Evolutionary conservation across 2,113 vertebrate species (phyloP).

Genomic region (Shinisaurus crocodilurus): DNA sequence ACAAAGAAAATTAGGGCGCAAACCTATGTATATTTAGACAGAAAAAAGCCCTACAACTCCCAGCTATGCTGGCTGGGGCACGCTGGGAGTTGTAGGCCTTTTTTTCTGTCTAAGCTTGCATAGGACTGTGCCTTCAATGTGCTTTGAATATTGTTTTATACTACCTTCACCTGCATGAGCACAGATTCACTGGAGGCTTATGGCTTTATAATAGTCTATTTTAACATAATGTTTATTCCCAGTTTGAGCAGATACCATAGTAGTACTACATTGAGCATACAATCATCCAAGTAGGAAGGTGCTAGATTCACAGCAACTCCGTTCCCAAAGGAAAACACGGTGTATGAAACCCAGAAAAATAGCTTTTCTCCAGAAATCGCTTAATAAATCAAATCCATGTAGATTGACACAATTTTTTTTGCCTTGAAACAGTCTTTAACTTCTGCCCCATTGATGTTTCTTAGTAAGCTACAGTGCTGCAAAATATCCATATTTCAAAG

Average conservation of each 20-base stretch:
- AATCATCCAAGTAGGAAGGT: not conserved
- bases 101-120: no score
- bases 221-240: not conserved
- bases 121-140: no score
- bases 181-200: not conserved
- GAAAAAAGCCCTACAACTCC: no score
- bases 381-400: not conserved
- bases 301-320: not conserved
- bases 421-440: not conserved
- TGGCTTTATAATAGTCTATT: not conserved
- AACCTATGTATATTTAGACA: not conserved
- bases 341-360: not conserved
- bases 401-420: not conserved
- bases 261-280: not conserved
- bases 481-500: not conserved
- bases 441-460: no score
- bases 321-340: not conserved
- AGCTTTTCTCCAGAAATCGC: not conserved
- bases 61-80: no score
- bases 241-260: not conserved
- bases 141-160: not conserved
- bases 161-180: not conserved
- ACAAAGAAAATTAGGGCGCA: no score
- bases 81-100: no score
- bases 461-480: not conserved